Conservation (phyloP, 2,113 vertebrate species). For the Boulengeromyrus knoepffleri region DNA sequence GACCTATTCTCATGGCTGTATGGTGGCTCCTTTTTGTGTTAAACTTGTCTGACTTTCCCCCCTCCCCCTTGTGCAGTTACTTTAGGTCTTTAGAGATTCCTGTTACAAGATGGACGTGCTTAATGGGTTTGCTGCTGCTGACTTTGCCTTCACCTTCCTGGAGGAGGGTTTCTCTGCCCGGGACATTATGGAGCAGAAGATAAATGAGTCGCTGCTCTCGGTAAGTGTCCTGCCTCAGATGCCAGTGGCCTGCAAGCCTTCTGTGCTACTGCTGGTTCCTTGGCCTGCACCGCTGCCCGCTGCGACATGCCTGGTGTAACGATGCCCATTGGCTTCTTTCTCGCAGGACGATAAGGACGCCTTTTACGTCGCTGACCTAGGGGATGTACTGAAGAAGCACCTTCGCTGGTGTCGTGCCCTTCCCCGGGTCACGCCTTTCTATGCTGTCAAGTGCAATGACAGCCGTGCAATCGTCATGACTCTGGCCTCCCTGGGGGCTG, state of each 20-base stretch:
- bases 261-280: background rate
- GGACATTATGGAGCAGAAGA: constrained; percentile 90
- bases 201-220: constrained; percentile 85
- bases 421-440: constrained; percentile 85
- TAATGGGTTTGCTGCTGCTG: constrained; percentile 60
- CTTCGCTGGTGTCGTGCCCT: constrained; percentile 78
- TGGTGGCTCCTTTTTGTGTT: background rate
- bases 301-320: background rate
- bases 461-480: constrained; percentile 78
- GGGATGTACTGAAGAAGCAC: constrained; percentile 90
- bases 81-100: constrained; percentile 32
- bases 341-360: constrained; percentile 91
- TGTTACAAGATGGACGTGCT: constrained; percentile 51
- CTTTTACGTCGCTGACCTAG: constrained; percentile 91
- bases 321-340: background rate
- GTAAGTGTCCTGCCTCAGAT: constrained; percentile 54
- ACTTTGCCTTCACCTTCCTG: constrained; percentile 79
- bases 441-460: constrained; percentile 93
- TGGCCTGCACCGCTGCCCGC: background rate
- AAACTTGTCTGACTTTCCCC: background rate
- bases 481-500: constrained; percentile 77
- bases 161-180: constrained; percentile 92
- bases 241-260: background rate
- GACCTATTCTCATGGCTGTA: background rate
- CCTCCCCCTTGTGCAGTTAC: constrained; percentile 44